Percentiles rank a stretch among this genome's conserved stretches.
phyloP scores from a whole-genome alignment of 2,888 invertebrate genomes.

The Melinaea menophilus region DNA sequence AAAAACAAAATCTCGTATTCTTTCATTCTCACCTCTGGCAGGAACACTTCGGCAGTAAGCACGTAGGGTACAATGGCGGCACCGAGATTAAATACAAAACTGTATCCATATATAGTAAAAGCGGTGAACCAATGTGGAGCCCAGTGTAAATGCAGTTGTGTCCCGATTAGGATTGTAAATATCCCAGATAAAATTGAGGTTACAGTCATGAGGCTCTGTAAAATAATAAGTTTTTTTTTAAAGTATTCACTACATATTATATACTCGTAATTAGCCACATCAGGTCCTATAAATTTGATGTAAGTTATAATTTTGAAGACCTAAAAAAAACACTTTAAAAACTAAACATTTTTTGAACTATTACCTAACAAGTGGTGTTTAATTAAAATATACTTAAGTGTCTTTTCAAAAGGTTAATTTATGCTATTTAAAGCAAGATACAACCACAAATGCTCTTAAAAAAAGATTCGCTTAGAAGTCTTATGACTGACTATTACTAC shows the following conservation, averaged over 20 bases:
- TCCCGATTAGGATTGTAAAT: slow-evolving; percentile 48
- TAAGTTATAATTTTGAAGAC: too few relatives aligned
- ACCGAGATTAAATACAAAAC: slow-evolving; percentile 65
- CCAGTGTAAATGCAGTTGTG: slow-evolving; percentile 51
- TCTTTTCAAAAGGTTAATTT: too few relatives aligned
- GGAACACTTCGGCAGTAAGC: slow-evolving; percentile 64
- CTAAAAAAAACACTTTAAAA: too few relatives aligned
- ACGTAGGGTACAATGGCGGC: slow-evolving; percentile 68
- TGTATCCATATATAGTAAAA: slow-evolving; percentile 51
- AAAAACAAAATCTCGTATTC: background rate
- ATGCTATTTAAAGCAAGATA: too few relatives aligned
- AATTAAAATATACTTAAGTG: too few relatives aligned
- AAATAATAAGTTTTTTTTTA: slow-evolving; percentile 12
- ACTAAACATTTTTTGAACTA: too few relatives aligned
- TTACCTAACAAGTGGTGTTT: too few relatives aligned
- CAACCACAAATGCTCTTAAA: too few relatives aligned
- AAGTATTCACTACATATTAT: background rate
- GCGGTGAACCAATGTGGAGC: slow-evolving; percentile 59
- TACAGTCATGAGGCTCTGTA: slow-evolving; percentile 47
- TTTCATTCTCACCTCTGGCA: slow-evolving; percentile 55
- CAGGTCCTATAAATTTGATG: too few relatives aligned
- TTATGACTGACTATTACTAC: too few relatives aligned
- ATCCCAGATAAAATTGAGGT: slow-evolving; percentile 47
- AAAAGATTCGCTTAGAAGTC: too few relatives aligned
- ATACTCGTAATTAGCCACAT: too few relatives aligned